Evolutionary conservation across 2,888 invertebrate species (phyloP).

Genomic region (Pheosia tremula): DNA sequence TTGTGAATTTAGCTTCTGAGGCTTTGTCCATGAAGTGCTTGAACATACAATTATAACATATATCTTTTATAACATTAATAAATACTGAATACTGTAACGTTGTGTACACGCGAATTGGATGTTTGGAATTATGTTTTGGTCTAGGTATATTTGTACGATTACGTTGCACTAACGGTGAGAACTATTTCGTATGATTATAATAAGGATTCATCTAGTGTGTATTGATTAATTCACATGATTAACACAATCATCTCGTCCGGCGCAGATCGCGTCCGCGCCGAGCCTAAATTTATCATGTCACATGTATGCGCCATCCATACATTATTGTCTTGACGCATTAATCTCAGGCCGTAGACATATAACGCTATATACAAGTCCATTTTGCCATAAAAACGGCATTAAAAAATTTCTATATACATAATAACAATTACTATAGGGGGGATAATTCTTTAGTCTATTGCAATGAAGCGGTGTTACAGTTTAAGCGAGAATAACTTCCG

Average conservation of each 20-base stretch:
- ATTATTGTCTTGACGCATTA: slow-evolving; percentile 68
- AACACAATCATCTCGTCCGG: slow-evolving; percentile 15
- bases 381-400: slow-evolving; percentile 48
- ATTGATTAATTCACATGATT: slow-evolving; percentile 26
- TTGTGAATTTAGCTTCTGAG: slow-evolving; percentile 74
- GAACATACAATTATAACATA: slow-evolving; percentile 53
- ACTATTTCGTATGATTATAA: slow-evolving; percentile 44
- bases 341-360: slow-evolving; percentile 55
- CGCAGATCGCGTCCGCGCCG: slow-evolving; percentile 16
- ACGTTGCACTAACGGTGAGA: slow-evolving; percentile 73
- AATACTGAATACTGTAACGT: slow-evolving; percentile 67
- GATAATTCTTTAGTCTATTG: slow-evolving; percentile 28
- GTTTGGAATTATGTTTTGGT: slow-evolving; percentile 77
- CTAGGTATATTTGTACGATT: slow-evolving; percentile 77
- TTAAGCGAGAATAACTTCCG: slow-evolving; percentile 66
- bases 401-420: slow-evolving; percentile 57
- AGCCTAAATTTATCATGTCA: slow-evolving; percentile 17
- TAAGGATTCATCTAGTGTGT: slow-evolving; percentile 40
- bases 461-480: slow-evolving; percentile 23
- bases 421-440: slow-evolving; percentile 31
- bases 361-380: slow-evolving; percentile 58
- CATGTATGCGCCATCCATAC: slow-evolving; percentile 31
- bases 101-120: slow-evolving; percentile 63
- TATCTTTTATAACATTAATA: slow-evolving; percentile 62
- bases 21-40: slow-evolving; percentile 65